Evolutionary conservation across 1,140 invertebrate genomes (phyloP), one percentile per base, ranked within the genome.

Genomic region (Neodiprion pinetum): DNA sequence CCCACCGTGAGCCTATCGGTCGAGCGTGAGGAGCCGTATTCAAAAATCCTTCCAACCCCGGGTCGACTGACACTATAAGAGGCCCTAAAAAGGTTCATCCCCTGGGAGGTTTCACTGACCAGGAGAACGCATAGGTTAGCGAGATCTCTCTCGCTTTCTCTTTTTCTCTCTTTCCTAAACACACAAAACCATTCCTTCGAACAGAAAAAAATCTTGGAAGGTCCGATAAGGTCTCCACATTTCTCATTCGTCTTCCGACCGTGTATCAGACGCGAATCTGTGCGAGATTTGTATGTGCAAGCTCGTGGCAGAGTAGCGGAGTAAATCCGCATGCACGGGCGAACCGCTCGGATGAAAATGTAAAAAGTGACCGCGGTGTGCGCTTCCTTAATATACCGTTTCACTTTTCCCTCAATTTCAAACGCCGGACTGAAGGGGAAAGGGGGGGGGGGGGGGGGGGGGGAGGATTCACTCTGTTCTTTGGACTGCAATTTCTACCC

Each of bases 191-290:
- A 12, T 61, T 14, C 11, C n/a, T 14, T 0, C 8, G n/a, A 61
- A 61, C 53, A 3, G 53, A 61, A 61, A 12, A 12, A 17, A 61
- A 61, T 61, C 53, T 61, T 61, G 53, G n/a, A 61, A 12, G 53
- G 53, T 14, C n/a, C n/a, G 53, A 61, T 61, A 61, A 61, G 53
- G 53, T 61, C n/a, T 61, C 53, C 53, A 61, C 53, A 14, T 61
- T 61, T 61, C 9, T 61, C 7, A 61, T 61, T 61, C 53, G 53
- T 61, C 28, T 40, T 40, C 5, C 28, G 28, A 40, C 28, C 5
- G 1, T 40, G 5, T 5, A 5, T 40, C 28, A 40, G 28, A 40
- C 28, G 5, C 28, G 5, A 40, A 40, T 40, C 28, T 40, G 28
- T 40, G 28, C 28, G 28, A 40, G 28, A 40, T 40, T 40, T 40